Base-by-base conservation (phyloP, 2,888 invertebrate genomes). In the Bellardia bayeri region DNA sequence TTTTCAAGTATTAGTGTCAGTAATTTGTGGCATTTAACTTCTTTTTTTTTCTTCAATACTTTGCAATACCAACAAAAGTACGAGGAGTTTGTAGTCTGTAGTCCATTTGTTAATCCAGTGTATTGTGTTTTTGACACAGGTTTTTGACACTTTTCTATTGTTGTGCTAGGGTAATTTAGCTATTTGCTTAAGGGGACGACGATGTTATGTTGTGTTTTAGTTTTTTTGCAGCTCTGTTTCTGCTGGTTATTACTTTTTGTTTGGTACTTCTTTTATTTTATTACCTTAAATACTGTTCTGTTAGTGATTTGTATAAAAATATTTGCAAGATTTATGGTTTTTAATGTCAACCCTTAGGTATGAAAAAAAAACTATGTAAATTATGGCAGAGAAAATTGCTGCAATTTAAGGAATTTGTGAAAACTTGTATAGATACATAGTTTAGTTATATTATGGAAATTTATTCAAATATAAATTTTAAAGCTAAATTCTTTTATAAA, bases 251-350 rank as follows among this genome's bases (percentile, higher is more conserved):
- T 56, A 13, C 16, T 56, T 63, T 83, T 51, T 45, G 14, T 51
- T 56, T 51, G 11, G 11, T 9, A 69, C 54, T 78, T 64, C 51
- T 85, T 75, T 54, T 69, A 85, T 87, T 87, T 82, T 85, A 85
- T 85, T 87, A 87, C 85, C 87, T 82, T 61, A 85, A 87, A 82
- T 82, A 6, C 6, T 2, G 37, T 87, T 45, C 87, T 87, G 87
- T 85, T 87, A 85, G 74, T 87, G 87, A 87, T 87, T 85, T 87
- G 87, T 87, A 82, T 87, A 58, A 81, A 87, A 87, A 85, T 87
- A 82, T 79, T 85, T 85, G 63, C 54, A 84, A 79, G 82, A 87
- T 87, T 87, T 87, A 87, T 87, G 78, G 87, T 75, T 87, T 78
- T 82, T 69, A 71, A 64, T 76, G 80, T 30, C 75, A 54, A 85